Conservation (phyloP, 1,140 invertebrate genomes). For the Araneus ventricosus region DNA sequence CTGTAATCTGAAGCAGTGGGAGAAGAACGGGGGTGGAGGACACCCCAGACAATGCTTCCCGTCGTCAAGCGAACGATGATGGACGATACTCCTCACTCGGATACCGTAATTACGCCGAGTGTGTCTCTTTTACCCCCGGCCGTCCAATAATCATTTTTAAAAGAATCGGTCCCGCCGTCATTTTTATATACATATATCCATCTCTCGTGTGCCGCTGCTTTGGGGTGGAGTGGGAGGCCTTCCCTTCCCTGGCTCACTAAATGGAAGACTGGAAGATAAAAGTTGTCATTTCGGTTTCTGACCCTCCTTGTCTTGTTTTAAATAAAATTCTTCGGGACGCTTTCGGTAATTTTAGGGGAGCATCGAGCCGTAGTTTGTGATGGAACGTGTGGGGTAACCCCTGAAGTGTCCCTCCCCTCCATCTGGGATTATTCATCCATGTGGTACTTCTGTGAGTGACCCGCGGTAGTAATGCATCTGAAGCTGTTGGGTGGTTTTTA, state of each 20-base stretch:
- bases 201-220: too few relatives aligned
- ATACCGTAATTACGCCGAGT: conserved; percentile 67
- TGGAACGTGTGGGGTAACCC: not conserved
- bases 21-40: not conserved
- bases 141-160: conserved; percentile 70
- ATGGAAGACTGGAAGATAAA: conserved; percentile 60
- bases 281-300: conserved; percentile 67
- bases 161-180: conserved; percentile 48
- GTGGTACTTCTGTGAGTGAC: not conserved
- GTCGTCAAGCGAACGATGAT: conserved; percentile 49
- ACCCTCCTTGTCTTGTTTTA: conserved; percentile 51
- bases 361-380: conserved; percentile 1
- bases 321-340: conserved; percentile 20
- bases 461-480: not conserved
- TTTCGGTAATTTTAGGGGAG: conserved; percentile 44
- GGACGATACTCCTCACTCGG: conserved; percentile 60
- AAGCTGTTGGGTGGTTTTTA: not conserved
- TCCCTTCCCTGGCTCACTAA: not conserved
- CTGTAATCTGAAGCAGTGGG: conserved; percentile 63
- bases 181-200: conserved; percentile 66
- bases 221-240: not conserved
- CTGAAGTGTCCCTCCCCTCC: not conserved
- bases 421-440: not conserved
- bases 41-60: conserved; percentile 20
- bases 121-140: conserved; percentile 37